Evolutionary conservation across 2,113 vertebrate species (phyloP), one percentile per base, ranked within the genome.

Genomic region (Leptosomus discolor): DNA sequence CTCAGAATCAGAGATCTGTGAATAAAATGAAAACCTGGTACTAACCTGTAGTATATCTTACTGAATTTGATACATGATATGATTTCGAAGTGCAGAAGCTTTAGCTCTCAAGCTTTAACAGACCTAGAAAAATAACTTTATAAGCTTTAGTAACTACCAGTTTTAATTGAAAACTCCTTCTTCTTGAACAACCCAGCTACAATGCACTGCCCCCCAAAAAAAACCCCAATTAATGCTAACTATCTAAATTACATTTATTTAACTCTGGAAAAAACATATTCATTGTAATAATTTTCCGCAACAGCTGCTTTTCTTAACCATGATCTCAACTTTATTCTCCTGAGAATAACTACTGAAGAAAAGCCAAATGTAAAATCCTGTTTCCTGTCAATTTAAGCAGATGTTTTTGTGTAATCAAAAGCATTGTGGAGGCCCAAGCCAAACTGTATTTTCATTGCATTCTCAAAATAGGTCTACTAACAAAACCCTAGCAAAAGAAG

Each of bases 291-390:
- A 96, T 97, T 98, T 98, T 97, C 96, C 32, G 18, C 64, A 97
- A 93, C 97, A 98, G 97, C 97, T 98, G 97, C 89, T 97, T 98
- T 97, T 95, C 92, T 96, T 97, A 97, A 97, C 95, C 94, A 95
- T 96, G 91, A 97, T 95, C 94, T 97, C 96, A 98, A 97, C 92
- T 97, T 94, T 77, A 91, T 94, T 95, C 95, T 97, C 95, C 85
- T 77, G 97, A 95, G 95, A 97, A 94, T 95, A 91, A 90, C 88
- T 93, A 96, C 41, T 96, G 94, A 98, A 97, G 95, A 97, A 96
- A 96, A 95, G 96, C 96, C 97, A 97, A 96, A 97, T 95, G 92
- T 87, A 98, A 98, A 98, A 97, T 84, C 89, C 93, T 86, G 69
- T 94, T 97, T 97, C 96, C 95, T 97, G 97, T 96, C 93, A 96